phyloP scores from a whole-genome alignment of 1,140 invertebrate species.

The Tetranychus cinnabarinus region DNA sequence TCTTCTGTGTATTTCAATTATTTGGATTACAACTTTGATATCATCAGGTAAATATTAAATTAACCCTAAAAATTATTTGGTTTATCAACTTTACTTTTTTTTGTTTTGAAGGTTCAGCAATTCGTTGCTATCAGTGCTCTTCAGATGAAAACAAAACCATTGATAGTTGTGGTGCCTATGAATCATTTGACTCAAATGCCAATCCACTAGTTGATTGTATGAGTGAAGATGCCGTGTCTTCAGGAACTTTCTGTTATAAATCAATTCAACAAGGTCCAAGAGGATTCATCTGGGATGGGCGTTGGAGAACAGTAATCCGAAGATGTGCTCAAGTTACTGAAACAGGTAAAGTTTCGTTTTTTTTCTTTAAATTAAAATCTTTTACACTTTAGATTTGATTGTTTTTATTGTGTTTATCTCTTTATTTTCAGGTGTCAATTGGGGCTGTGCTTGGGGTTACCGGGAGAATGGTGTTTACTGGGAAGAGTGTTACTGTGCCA shows the following conservation, averaged over 20 bases:
- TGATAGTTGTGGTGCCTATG: constrained; percentile 68
- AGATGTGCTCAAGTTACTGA: constrained; percentile 68
- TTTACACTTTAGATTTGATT: background rate
- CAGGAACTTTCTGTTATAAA: constrained; percentile 71
- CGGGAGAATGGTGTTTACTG: constrained; percentile 74
- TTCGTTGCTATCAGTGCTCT: constrained; percentile 68
- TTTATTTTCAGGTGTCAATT: constrained; percentile 22
- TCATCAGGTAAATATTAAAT: no score
- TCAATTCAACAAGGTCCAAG: constrained; percentile 59
- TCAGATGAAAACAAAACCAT: constrained; percentile 45
- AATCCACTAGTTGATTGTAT: constrained; percentile 68
- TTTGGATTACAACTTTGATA: no score
- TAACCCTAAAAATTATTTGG: no score
- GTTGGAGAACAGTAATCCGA: constrained; percentile 71
- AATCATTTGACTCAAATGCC: constrained; percentile 44
- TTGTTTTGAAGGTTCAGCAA: constrained; percentile 26
- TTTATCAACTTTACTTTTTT: no score
- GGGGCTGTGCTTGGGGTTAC: constrained; percentile 87
- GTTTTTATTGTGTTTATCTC: background rate
- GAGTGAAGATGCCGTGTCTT: constrained; percentile 62
- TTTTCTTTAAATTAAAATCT: background rate
- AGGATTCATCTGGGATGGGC: constrained; percentile 78
- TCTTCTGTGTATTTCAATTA: no score
- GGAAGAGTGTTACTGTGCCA: constrained; percentile 79
- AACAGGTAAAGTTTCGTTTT: constrained; percentile 4